These are phyloP conservation scores for Bugula neritina DNA, from an alignment of 2,888 invertebrate genomes.

Conservation along the genomic window DNA sequence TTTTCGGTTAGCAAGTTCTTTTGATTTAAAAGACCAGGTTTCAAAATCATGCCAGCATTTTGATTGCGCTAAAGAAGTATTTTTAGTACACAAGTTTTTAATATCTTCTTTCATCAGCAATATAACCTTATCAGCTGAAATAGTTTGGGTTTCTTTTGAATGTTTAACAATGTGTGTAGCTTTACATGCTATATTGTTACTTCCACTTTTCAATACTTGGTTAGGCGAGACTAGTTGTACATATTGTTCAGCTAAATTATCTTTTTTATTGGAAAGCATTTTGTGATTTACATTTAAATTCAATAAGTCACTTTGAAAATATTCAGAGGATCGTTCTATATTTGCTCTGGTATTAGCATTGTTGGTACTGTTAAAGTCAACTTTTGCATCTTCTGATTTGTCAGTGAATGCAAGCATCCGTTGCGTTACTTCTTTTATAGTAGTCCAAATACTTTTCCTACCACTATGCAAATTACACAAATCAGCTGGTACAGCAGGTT, in stretches of 20 bases:
- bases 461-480: not conserved
- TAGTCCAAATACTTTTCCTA: not conserved
- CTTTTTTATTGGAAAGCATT: not conserved
- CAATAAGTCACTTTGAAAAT: not conserved
- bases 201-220: not conserved
- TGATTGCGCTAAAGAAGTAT: not conserved
- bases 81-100: not conserved
- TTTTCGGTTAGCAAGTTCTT: not conserved
- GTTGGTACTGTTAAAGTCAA: not conserved
- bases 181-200: not conserved
- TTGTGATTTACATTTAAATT: not conserved
- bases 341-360: not conserved
- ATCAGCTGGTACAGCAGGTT: not conserved
- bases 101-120: not conserved
- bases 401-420: not conserved
- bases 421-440: not conserved
- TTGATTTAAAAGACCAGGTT: not conserved
- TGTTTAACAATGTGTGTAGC: not conserved
- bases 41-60: not conserved
- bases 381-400: not conserved
- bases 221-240: not conserved
- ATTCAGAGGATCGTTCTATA: not conserved
- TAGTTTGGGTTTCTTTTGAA: not conserved
- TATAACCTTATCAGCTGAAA: not conserved
- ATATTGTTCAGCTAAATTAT: no score